Base-by-base conservation (phyloP, 2,797 vertebrate species). In the Sciurus carolinensis region DNA sequence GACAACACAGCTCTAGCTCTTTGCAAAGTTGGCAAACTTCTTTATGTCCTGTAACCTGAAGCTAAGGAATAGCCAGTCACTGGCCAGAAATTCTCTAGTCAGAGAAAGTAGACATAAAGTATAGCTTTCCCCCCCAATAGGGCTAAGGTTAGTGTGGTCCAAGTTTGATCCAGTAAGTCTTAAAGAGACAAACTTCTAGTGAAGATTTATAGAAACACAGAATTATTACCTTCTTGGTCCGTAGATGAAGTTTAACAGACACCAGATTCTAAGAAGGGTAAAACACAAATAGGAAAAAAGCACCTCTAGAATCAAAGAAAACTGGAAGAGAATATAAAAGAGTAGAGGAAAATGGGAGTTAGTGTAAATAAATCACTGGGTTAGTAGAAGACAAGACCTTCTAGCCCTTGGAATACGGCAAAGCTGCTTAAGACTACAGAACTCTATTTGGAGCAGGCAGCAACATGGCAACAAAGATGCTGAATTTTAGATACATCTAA, bases 221-320 rank as follows among this genome's bases (percentile, higher is more conserved):
- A 42, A 28, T 28, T 97, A 98, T 99, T 98, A 99, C 98, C 98
- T 98, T 98, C 95, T 97, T 96, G 94, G 50, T 98, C 94, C 52
- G 91, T 96, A 97, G 97, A 90, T 96, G 98, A 98, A 98, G 84
- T 96, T 72, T 97, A 98, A 98, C 4, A 98, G 90, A 98, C 92
- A 98, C 66, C 98, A 99, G 94, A 98, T 90, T 97, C 96, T 99
- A 98, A 98, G 98, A 98, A 97, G 87, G 93, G 91, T 72, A 98
- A 98, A 98, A 97, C 91, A 98, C 96, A 98, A 97, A 98, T 89
- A 98, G 98, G 98, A 98, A 97, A 96, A 98, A 98, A 98, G 96
- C 97, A 98, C 95, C 98, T 98, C 98, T 98, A 98, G 97, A 97
- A 98, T 96, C 84, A 97, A 98, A 98, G 87, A 77, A 71, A 84